These are phyloP conservation scores for Drosophila macrospina DNA, from an alignment of 2,888 invertebrate species.

Conservation along the genomic window DNA sequence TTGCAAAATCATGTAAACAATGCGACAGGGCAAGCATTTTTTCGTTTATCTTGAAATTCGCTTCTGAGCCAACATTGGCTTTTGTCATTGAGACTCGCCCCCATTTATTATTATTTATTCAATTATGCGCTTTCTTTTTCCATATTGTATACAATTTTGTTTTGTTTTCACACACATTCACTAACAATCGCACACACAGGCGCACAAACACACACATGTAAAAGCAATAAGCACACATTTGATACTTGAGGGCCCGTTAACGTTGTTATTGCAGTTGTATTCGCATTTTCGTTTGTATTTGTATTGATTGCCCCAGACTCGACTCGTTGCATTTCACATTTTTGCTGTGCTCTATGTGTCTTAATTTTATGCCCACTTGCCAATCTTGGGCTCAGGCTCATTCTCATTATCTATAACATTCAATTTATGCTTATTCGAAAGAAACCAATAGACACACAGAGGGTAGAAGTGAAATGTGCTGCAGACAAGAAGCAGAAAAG, in stretches of 20 bases:
- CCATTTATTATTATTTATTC: conserved; percentile 76
- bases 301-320: conserved; percentile 73
- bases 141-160: conserved; percentile 66
- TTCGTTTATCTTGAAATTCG: conserved; percentile 52
- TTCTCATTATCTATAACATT: conserved; percentile 45
- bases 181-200: conserved; percentile 26
- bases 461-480: conserved; percentile 44
- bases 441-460: conserved; percentile 36
- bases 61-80: conserved; percentile 48
- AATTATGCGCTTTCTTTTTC: conserved; percentile 78
- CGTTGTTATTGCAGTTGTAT: conserved; percentile 49
- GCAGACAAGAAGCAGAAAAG: conserved; percentile 60
- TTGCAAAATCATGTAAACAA: conserved; percentile 72
- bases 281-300: conserved; percentile 40
- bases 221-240: conserved; percentile 15
- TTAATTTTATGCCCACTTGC: conserved; percentile 38
- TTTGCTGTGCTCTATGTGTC: conserved; percentile 35
- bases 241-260: conserved; percentile 29
- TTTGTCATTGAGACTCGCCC: conserved; percentile 68
- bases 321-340: conserved; percentile 35
- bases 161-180: conserved; percentile 69
- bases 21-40: conserved; percentile 51
- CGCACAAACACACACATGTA: conserved; percentile 21
- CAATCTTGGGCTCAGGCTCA: neutral
- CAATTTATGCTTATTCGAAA: conserved; percentile 41